Evolutionary conservation across 2,888 invertebrate species (phyloP).

Genomic region (Podotricha telesiphe): DNA sequence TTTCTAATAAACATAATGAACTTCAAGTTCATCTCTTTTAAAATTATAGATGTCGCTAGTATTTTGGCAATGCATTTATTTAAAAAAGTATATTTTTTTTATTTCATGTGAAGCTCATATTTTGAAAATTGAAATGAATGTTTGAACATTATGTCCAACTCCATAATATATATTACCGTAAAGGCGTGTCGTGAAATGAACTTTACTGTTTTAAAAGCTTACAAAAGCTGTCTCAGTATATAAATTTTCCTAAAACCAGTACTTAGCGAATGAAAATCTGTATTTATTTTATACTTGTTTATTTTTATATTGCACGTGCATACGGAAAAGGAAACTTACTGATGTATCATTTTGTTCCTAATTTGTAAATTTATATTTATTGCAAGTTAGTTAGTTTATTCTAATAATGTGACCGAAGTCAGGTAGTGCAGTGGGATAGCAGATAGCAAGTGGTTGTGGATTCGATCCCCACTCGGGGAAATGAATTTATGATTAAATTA

Average conservation of each 20-base stretch:
- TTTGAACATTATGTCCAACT: conserved; percentile 8
- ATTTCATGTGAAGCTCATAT: not conserved
- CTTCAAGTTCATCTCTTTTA: not conserved
- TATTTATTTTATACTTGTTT: conserved; percentile 1
- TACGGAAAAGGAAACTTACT: too few relatives aligned
- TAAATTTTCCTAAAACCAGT: conserved; percentile 5
- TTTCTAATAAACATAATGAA: conserved; percentile 8
- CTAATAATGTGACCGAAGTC: too few relatives aligned
- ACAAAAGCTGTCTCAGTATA: conserved; percentile 22
- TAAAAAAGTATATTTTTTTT: not conserved
- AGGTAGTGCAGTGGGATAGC: too few relatives aligned
- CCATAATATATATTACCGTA: conserved; percentile 23
- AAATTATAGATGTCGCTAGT: not conserved
- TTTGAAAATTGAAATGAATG: not conserved
- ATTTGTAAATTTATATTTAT: too few relatives aligned
- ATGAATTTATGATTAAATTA: not conserved
- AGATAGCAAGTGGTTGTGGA: too few relatives aligned
- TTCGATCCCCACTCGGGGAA: not conserved
- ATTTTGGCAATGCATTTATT: not conserved
- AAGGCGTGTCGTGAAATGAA: conserved; percentile 24
- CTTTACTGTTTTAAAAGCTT: conserved; percentile 24
- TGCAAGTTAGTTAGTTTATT: too few relatives aligned
- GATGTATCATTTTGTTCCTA: too few relatives aligned
- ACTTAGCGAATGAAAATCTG: conserved; percentile 7
- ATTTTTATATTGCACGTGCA: not conserved